Evolutionary conservation across 2,113 vertebrate genomes (phyloP).

Genomic region (Cacatua alba): DNA sequence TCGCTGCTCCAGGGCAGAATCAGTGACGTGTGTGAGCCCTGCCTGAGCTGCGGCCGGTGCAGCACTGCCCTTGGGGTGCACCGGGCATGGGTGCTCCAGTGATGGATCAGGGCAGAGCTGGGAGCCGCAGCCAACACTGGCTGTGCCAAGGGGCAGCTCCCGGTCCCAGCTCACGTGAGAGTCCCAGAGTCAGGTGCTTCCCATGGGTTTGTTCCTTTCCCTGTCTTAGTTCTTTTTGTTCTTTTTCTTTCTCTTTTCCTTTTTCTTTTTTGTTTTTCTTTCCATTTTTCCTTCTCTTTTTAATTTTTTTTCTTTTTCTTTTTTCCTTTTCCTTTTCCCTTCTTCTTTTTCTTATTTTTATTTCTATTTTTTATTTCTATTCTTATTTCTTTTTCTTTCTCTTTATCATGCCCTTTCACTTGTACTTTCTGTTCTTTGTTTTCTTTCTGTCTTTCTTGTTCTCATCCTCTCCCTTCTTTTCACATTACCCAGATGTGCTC

Average conservation of each 20-base stretch:
- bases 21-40: background rate
- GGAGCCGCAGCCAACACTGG: fast-evolving
- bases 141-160: fast-evolving
- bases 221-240: background rate
- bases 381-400: background rate
- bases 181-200: background rate
- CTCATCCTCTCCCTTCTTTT: background rate
- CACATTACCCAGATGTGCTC: background rate
- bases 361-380: background rate
- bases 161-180: fast-evolving
- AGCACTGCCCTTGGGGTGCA: background rate
- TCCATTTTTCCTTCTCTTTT: no score
- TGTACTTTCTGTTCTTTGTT: no score
- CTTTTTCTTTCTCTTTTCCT: background rate
- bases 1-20: background rate
- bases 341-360: no score
- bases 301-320: no score
- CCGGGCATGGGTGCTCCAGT: background rate
- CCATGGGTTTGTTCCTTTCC: background rate
- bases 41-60: background rate
- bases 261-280: background rate
- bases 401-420: no score
- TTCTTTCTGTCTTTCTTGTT: background rate
- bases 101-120: fast-evolving
- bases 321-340: background rate